Evolutionary conservation across 2,797 vertebrate genomes (phyloP).

Genomic region (Thripadectes ignobilis): DNA sequence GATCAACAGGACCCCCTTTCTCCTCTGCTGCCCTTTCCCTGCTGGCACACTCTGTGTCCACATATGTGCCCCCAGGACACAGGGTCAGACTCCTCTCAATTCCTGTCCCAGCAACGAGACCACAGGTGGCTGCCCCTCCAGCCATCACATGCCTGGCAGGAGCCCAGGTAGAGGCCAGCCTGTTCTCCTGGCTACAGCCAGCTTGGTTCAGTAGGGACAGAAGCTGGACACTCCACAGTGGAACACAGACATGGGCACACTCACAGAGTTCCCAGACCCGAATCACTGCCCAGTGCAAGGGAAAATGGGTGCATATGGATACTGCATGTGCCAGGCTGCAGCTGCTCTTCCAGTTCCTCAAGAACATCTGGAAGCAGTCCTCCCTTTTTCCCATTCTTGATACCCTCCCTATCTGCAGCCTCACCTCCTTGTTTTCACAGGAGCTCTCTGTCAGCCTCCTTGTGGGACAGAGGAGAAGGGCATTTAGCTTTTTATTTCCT

Average conservation of each 20-base stretch:
- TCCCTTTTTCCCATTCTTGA: background rate
- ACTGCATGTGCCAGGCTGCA: no score
- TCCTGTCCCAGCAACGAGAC: background rate
- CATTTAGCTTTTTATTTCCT: background rate
- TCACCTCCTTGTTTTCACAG: background rate
- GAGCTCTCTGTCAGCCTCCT: background rate
- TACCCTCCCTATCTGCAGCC: background rate
- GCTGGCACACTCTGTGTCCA: no score
- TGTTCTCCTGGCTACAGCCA: background rate
- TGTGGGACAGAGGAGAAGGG: background rate
- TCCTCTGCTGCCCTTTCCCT: background rate
- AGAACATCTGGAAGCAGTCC: background rate
- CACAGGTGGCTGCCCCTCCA: background rate
- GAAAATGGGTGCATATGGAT: no score
- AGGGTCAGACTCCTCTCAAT: background rate
- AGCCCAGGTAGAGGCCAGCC: background rate
- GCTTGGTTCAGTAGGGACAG: background rate
- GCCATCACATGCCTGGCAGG: background rate
- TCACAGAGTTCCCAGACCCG: no score
- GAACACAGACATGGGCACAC: no score
- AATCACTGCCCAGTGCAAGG: no score
- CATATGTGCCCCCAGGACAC: background rate
- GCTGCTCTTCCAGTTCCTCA: background rate
- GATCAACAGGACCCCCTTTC: rapidly evolving
- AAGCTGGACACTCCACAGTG: background rate